Evolutionary conservation across 2,888 invertebrate species (phyloP), one percentile per base, ranked within the genome.

Genomic region (Acanthococcus lagerstroemiae): DNA sequence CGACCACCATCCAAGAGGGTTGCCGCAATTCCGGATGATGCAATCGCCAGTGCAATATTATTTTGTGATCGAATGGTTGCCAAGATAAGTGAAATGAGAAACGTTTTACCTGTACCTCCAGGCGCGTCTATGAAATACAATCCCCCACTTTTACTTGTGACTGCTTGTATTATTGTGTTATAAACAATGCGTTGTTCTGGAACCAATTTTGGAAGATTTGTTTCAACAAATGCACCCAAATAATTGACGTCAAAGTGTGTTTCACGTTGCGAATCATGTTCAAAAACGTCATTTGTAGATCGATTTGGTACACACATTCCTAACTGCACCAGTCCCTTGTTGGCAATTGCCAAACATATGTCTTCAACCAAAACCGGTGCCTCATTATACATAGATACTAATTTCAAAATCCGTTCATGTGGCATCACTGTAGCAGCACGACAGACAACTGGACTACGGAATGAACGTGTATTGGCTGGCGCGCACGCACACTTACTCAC

Each of bases 11-110:
- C 71, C 17, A 79, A 68, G 26, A 78, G 71, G 19, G 75, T 77
- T 6, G 77, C 76, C 21, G 77, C 77, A 68, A 79, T 78, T 9
- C 77, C 77, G 5, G 77, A 77, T 44, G 74, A 77, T 7, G 77
- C 76, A 24, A 77, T 68, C 12, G 75, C 74, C 44, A 78, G 56
- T 12, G 74, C 74, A 55, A 75, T 74, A 4, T 70, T 66, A 69
- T 72, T 71, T 67, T 72, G 58, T 52, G 71, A 70, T 67, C 75
- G 71, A 65, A 77, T 71, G 58, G 70, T 67, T n/a, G 75, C 74
- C 9, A 77, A 68, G 30, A 78, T 66, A 30, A 76, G 67, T 27
- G 72, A 73, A 54, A 77, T 74, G 1, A 78, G 67, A 68, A 74
- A 78, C 19, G 75, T 76, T 73, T 77, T 77, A 9, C 76, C 77